Conservation (phyloP, 2,797 vertebrate genomes). For the Catostomus latipinnis region DNA sequence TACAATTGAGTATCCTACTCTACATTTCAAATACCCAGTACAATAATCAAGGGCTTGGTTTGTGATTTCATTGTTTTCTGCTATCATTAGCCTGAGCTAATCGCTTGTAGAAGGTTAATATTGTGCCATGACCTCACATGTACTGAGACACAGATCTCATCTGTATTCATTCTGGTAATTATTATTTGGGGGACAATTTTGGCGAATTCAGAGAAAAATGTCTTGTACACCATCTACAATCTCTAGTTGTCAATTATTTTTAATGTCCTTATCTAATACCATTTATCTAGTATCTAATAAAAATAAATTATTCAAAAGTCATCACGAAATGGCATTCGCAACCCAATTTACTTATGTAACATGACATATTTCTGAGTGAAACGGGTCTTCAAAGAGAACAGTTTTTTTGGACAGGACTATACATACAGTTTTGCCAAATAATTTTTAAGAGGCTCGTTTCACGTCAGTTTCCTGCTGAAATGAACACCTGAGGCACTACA, state of each 20-base stretch:
- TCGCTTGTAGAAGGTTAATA: slow-evolving; percentile 7
- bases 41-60: slow-evolving; percentile 8
- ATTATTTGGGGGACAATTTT: not conserved
- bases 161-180: slow-evolving; percentile 1
- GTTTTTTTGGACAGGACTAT: too few relatives aligned
- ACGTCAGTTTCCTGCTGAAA: too few relatives aligned
- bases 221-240: not conserved
- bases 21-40: slow-evolving; percentile 2
- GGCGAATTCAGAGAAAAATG: not conserved
- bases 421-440: too few relatives aligned
- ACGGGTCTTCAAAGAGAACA: too few relatives aligned
- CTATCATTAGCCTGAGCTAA: not conserved
- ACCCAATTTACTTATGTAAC: too few relatives aligned
- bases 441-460: too few relatives aligned
- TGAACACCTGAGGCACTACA: too few relatives aligned
- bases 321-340: too few relatives aligned
- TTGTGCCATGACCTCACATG: not conserved
- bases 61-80: slow-evolving; percentile 10
- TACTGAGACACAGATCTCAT: slow-evolving; percentile 12
- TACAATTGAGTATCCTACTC: not conserved
- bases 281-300: too few relatives aligned
- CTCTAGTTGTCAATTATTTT: not conserved
- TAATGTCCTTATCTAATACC: not conserved
- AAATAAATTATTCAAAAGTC: too few relatives aligned
- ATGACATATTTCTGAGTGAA: too few relatives aligned